Evolutionary conservation across 2,113 vertebrate species (phyloP).

Genomic region (Nansenia antarctica): DNA sequence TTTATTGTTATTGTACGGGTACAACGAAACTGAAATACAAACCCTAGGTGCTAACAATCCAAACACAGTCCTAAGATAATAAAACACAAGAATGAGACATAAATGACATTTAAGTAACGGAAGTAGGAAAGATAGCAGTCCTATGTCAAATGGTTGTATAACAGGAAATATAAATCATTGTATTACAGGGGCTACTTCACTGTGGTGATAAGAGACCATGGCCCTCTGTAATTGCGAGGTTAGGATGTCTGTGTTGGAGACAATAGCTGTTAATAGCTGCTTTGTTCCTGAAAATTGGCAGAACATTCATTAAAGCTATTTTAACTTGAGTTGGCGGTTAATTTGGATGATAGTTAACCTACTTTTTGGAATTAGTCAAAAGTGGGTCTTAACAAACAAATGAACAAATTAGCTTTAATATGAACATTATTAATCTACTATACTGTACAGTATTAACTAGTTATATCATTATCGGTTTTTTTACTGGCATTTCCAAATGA

Average conservation of each 20-base stretch:
- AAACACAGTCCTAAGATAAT: too few relatives aligned
- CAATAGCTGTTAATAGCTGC: constrained; percentile 46
- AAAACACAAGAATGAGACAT: too few relatives aligned
- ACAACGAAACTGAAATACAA: too few relatives aligned
- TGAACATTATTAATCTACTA: too few relatives aligned
- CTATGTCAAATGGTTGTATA: neutral
- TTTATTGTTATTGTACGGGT: too few relatives aligned
- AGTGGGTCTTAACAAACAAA: constrained; percentile 10
- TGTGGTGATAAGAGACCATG: constrained; percentile 13
- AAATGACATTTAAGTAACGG: too few relatives aligned
- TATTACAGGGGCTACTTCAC: constrained; percentile 11
- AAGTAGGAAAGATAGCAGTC: too few relatives aligned
- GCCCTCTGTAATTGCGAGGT: constrained; percentile 31
- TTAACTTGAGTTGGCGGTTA: constrained; percentile 34
- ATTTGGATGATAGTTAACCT: constrained; percentile 46
- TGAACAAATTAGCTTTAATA: neutral
- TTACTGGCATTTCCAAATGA: too few relatives aligned
- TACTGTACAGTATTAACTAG: too few relatives aligned
- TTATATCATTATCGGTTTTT: too few relatives aligned
- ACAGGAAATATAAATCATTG: neutral
- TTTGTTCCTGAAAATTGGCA: constrained; percentile 49
- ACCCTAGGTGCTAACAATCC: too few relatives aligned
- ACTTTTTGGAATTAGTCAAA: constrained; percentile 23
- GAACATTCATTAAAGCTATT: constrained; percentile 45
- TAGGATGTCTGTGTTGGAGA: constrained; percentile 22